Evolutionary conservation across 1,140 invertebrate species (phyloP).

Genomic region (Ladona fulva): DNA sequence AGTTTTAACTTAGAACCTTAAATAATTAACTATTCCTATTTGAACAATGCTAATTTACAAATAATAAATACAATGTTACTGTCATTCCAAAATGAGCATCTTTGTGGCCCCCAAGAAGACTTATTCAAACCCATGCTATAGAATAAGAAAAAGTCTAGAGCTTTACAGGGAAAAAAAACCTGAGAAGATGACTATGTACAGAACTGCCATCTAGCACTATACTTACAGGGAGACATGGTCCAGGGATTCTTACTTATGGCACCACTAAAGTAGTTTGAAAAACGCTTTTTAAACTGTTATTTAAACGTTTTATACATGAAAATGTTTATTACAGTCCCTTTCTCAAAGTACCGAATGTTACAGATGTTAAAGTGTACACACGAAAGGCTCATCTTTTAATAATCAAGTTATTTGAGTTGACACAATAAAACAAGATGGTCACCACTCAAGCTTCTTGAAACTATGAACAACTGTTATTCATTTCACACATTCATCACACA

Average conservation of each 20-base stretch:
- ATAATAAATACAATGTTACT: neutral
- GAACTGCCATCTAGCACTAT: neutral
- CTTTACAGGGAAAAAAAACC: neutral
- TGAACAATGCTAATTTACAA: neutral
- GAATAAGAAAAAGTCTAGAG: neutral
- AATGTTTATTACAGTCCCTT: conserved; percentile 10
- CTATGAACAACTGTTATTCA: conserved; percentile 5
- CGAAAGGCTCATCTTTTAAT: conserved; percentile 6
- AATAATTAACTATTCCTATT: too few relatives aligned
- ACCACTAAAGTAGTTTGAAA: neutral
- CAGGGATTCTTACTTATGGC: neutral
- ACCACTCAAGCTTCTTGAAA: conserved; percentile 5
- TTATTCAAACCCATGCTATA: neutral
- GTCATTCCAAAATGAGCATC: neutral
- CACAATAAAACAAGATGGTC: neutral
- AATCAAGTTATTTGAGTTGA: conserved; percentile 5
- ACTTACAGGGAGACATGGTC: neutral
- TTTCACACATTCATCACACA: neutral
- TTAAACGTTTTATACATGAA: conserved; percentile 10
- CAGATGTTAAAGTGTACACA: conserved; percentile 5
- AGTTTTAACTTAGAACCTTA: too few relatives aligned
- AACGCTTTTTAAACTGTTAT: neutral
- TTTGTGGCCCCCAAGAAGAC: neutral
- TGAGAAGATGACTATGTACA: neutral
- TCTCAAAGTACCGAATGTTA: conserved; percentile 9